phyloP scores from a whole-genome alignment of 2,888 invertebrate species.

The Drosophila heteroneura region DNA sequence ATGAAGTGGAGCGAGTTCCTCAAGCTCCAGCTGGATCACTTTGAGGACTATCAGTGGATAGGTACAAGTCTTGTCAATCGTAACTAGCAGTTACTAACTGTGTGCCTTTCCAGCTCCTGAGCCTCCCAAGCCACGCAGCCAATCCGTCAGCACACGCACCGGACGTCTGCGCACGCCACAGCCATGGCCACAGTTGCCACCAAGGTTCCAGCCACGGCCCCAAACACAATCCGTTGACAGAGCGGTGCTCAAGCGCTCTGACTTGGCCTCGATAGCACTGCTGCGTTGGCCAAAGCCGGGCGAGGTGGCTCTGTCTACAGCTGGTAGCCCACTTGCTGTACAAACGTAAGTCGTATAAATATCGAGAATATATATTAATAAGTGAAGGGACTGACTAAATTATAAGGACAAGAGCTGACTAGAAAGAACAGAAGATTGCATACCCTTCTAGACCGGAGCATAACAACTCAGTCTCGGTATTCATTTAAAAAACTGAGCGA shows the following conservation, averaged over 20 bases:
- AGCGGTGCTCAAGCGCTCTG: not conserved
- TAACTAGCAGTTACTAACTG: not conserved
- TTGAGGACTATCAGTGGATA: conserved; percentile 26
- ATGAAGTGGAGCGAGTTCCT: conserved; percentile 64
- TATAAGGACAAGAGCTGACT: too few relatives aligned
- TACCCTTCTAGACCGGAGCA: not conserved
- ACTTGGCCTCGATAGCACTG: conserved; percentile 77
- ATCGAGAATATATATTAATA: not conserved
- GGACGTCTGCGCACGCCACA: conserved; percentile 48
- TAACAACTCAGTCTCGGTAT: not conserved
- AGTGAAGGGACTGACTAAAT: too few relatives aligned
- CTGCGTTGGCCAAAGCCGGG: conserved; percentile 84
- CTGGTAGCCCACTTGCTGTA: conserved; percentile 83
- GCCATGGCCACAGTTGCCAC: conserved; percentile 20
- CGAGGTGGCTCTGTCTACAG: conserved; percentile 83
- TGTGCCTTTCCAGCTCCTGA: conserved; percentile 35
- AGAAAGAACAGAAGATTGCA: too few relatives aligned
- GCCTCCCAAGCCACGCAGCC: conserved; percentile 72
- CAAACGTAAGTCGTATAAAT: conserved; percentile 76
- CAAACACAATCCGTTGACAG: conserved; percentile 22
- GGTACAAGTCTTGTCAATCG: conserved; percentile 1
- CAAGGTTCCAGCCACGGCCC: not conserved
- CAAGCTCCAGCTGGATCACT: conserved; percentile 39
- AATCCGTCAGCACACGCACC: conserved; percentile 27
- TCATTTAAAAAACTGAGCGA: too few relatives aligned